phyloP scores from a whole-genome alignment of 2,797 vertebrate genomes.

The Emydoidea blandingii region DNA sequence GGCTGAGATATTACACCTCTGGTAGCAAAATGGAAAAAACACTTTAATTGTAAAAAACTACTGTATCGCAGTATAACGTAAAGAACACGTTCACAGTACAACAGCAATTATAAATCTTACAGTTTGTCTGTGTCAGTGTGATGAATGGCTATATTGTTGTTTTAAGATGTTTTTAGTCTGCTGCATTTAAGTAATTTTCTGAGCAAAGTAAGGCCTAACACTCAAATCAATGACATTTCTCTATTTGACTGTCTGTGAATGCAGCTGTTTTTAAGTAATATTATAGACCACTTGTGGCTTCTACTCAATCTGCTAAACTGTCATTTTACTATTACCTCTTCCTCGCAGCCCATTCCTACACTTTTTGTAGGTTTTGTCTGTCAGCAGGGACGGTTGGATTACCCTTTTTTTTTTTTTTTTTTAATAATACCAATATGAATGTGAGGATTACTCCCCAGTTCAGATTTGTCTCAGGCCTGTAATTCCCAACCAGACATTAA shows the following conservation, averaged over 20 bases:
- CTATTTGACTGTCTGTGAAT: background rate
- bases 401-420: background rate
- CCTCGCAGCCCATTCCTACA: background rate
- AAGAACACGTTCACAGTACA: background rate
- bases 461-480: background rate
- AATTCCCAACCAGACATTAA: background rate
- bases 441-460: background rate
- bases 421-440: rapidly evolving
- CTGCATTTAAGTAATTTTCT: background rate
- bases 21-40: background rate
- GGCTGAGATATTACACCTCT: background rate
- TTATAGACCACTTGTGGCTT: background rate
- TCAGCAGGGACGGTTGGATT: background rate
- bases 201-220: background rate
- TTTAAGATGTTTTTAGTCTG: background rate
- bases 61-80: background rate
- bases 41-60: background rate
- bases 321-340: background rate
- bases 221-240: background rate
- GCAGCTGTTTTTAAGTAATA: background rate
- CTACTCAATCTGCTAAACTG: background rate
- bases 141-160: background rate
- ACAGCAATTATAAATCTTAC: background rate
- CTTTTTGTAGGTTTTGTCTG: background rate
- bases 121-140: background rate